Conservation (phyloP, 2,797 vertebrate species). For the Eulemur albifrons region DNA sequence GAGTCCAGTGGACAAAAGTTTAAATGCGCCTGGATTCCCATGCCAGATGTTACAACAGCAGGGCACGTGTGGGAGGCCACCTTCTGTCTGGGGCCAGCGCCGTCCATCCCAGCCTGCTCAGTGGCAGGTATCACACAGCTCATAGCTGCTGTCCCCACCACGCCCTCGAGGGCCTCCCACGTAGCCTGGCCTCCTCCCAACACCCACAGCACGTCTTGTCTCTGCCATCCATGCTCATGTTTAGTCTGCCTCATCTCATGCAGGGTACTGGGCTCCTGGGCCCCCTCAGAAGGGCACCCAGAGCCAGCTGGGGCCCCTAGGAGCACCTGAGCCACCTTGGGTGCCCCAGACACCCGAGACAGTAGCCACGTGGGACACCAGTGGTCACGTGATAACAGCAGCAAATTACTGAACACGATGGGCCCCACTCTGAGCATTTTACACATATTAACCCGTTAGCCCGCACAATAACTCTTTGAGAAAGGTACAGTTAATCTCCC, state of each 20-base stretch:
- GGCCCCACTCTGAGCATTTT: background rate
- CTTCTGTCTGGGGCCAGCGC: too few relatives aligned
- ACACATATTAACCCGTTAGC: rapidly evolving
- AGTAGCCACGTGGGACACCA: background rate
- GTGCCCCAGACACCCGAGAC: background rate
- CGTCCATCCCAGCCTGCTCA: background rate
- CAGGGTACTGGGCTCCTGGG: background rate
- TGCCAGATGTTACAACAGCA: background rate
- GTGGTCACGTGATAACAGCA: background rate
- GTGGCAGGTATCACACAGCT: background rate
- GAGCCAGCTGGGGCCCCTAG: background rate
- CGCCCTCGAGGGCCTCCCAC: background rate
- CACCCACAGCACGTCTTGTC: background rate
- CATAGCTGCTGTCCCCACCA: background rate
- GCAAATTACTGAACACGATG: background rate
- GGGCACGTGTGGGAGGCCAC: background rate
- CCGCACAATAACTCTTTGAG: background rate
- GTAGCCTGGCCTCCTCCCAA: background rate
- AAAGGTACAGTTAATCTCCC: background rate
- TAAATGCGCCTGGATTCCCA: background rate
- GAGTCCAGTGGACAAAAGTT: background rate
- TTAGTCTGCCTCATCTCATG: background rate
- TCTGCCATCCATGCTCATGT: background rate
- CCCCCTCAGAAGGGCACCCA: background rate
- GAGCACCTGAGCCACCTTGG: background rate